Percentiles rank a stretch among this genome's conserved stretches.
Evolutionary conservation across 37 sponge, comb jelly and placozoan genomes (phyloP).

Genomic region (Cliona cf. orientalis): DNA sequence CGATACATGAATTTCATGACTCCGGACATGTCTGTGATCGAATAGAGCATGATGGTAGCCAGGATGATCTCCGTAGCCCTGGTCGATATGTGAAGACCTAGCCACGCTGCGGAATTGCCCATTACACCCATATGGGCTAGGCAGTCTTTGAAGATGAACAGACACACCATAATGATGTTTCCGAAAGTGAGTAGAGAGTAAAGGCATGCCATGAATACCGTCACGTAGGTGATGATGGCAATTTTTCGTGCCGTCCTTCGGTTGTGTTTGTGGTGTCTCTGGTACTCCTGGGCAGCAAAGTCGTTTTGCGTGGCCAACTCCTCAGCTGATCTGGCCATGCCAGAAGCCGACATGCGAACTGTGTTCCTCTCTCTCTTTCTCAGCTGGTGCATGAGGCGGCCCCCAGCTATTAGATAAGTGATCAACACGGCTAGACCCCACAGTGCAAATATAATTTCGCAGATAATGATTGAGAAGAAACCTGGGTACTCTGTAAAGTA

Average conservation of each 20-base stretch:
- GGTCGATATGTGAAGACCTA: neutral
- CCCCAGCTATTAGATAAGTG: constrained; percentile 30
- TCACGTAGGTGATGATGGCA: constrained; percentile 39
- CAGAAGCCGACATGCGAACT: neutral
- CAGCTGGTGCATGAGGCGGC: constrained; percentile 10
- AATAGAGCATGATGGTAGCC: constrained; percentile 31
- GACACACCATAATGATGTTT: neutral
- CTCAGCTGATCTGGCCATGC: neutral
- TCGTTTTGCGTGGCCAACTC: neutral
- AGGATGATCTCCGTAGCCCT: constrained; percentile 5
- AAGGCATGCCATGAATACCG: constrained; percentile 23
- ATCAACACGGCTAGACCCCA: constrained; percentile 57
- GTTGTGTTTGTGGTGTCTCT: constrained; percentile 1
- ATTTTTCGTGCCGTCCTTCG: constrained; percentile 29
- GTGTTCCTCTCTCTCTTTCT: neutral
- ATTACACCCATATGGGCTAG: neutral
- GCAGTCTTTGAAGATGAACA: constrained; percentile 27
- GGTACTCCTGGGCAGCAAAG: neutral
- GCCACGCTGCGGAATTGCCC: neutral
- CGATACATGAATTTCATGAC: neutral
- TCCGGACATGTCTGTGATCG: constrained; percentile 9
- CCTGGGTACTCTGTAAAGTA: constrained; percentile 25
- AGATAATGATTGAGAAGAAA: constrained; percentile 19
- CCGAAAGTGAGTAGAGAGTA: constrained; percentile 36
- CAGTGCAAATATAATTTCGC: constrained; percentile 30